Conservation (phyloP, 2,888 invertebrate species). For the Lumbricus terrestris region DNA sequence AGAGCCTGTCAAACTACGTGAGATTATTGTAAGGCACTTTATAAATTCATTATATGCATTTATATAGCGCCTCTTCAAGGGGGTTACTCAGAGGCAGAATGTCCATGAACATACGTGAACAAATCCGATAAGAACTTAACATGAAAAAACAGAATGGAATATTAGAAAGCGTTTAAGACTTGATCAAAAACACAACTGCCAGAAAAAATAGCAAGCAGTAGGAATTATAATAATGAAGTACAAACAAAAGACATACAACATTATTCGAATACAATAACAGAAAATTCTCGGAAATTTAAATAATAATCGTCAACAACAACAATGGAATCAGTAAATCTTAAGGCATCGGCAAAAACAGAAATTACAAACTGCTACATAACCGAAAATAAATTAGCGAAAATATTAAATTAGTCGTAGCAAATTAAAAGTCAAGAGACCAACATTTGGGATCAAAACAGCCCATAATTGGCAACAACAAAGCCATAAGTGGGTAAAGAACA, state of each 20-base stretch:
- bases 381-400: not conserved
- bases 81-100: too few species aligned
- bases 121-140: not conserved
- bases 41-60: too few species aligned
- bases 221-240: not conserved
- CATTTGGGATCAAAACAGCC: not conserved
- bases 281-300: not conserved
- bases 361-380: not conserved
- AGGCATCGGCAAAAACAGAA: not conserved
- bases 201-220: not conserved
- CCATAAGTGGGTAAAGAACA: not conserved
- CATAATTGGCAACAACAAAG: not conserved
- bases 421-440: not conserved
- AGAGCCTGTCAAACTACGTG: not conserved
- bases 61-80: too few species aligned
- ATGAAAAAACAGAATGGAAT: not conserved
- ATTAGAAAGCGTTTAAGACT: not conserved
- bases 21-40: too few species aligned
- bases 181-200: not conserved
- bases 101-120: too few species aligned
- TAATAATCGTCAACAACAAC: not conserved
- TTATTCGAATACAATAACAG: not conserved
- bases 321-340: not conserved
- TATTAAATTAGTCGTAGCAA: not conserved
- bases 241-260: not conserved